Conservation (phyloP, 2,113 vertebrate genomes). For the Dipodomys merriami region DNA sequence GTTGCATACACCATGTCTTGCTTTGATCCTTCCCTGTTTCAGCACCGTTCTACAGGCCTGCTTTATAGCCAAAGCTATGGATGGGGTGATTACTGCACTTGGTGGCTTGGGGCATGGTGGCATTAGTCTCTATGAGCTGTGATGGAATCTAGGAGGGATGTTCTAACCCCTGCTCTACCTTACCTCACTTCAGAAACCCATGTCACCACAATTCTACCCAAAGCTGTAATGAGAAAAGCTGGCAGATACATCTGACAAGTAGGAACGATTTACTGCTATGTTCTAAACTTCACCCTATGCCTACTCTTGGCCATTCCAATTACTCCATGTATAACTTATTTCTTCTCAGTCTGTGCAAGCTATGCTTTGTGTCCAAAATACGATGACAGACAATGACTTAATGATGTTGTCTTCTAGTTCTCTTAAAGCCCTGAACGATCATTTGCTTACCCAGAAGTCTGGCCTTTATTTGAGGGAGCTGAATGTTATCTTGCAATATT, state of each 20-base stretch:
- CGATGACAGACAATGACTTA: conserved; percentile 12
- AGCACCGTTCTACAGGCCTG: background rate
- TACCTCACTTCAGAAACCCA: background rate
- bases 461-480: background rate
- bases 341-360: background rate
- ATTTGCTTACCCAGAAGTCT: background rate
- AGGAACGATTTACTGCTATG: background rate
- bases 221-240: background rate
- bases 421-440: background rate
- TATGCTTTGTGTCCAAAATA: background rate
- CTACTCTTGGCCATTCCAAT: background rate
- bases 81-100: background rate
- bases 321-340: background rate
- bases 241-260: background rate
- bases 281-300: background rate
- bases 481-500: background rate
- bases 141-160: background rate
- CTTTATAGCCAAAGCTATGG: background rate
- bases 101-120: too few relatives aligned
- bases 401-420: background rate
- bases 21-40: background rate
- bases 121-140: background rate
- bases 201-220: background rate
- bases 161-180: background rate
- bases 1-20: background rate